Evolutionary conservation across 2,888 invertebrate genomes (phyloP), one percentile per base, ranked within the genome.

Genomic region (Melanostoma scalare): DNA sequence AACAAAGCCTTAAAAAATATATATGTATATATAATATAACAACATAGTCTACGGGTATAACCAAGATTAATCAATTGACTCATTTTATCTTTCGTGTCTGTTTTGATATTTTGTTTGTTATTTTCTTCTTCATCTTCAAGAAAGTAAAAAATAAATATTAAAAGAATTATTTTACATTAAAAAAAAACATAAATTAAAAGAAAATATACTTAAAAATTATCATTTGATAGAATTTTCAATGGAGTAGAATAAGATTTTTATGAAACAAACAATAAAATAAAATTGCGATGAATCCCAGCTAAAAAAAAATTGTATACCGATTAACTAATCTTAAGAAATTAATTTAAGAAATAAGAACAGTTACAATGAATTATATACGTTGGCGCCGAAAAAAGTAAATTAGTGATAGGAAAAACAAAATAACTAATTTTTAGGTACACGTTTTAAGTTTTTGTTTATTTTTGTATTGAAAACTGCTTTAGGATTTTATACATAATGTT

Each of bases 1-100:
- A 87, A 87, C 86, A 85, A 75, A 87, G 48, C 87, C 89, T 85
- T 88, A 88, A 87, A 86, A 87, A 86, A 87, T 86, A 86, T 85
- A 88, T 86, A 55, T 69, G 85, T 78, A 65, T 74, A 58, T 55
- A 69, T 63, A 53, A 53, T 71, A 38, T 10, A 53, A 69, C 44
- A 56, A 52, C 50, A 68, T 71, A 33, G 38, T 77, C 74, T 46
- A 20, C 20, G 20, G 20, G 20, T 20, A 61, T 46, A 68, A 68
- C 56, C 61, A 69, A 71, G 38, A 55, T 74, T 65, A 68, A 72
- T 75, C 71, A 75, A 82, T 78, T 84, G 82, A 78, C 82, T 82
- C 71, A 65, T 65, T 72, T 61, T 36, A 76, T 77, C n/a, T 60
- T 58, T 65, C n/a, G 52, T 74, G 68, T 85, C 36, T 36, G 44